Base-by-base conservation (phyloP, 2,888 invertebrate species). In the Drosophila putrida region DNA sequence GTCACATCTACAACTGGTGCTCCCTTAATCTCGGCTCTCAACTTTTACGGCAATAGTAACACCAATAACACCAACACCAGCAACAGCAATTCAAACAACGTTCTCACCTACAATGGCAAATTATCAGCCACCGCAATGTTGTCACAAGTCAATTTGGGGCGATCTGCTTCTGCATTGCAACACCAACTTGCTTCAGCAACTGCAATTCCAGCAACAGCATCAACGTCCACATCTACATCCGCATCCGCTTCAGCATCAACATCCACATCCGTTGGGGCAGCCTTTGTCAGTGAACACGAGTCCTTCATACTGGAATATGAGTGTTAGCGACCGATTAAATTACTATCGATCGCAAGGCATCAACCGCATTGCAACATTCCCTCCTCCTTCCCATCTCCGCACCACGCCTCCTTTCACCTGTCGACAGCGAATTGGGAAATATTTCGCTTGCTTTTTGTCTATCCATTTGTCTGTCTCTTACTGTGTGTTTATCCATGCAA, bases 271-370 rank as follows among this genome's bases (percentile, higher is more conserved):
- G 54, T 25, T 25, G 47, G 50, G 25, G 57, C 62, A 13, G 35
- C 66, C 36, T 74, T 69, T 53, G 61, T 49, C 59, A 71, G 75
- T 67, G 89, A 82, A 61, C 80, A 88, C 59, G 90, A 92, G 74
- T 85, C 89, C 63, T 92, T 91, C 71, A 90, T 92, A 55, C 70
- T 92, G 49, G 92, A 92, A 73, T 92, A 92, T 78, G 91, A 92
- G 81, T 92, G 92, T 91, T 92, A 92, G 91, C 90, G 78, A 70
- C 60, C 70, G 76, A 78, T 85, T 74, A 71, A 65, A 62, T 72
- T 76, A 59, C 63, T 63, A 85, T 81, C 84, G 75, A 77, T 84
- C 50, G 44, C 15, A 13, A 8, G 5, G 11, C 9, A 35, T 33
- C 46, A 11, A 1, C 4, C 4, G 6, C 8, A 13, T 4, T 6